A percentile compares a stretch with the other conserved stretches of the same genome.
Conservation (phyloP, 2,113 vertebrate species). For the Semicossyphus pulcher region DNA sequence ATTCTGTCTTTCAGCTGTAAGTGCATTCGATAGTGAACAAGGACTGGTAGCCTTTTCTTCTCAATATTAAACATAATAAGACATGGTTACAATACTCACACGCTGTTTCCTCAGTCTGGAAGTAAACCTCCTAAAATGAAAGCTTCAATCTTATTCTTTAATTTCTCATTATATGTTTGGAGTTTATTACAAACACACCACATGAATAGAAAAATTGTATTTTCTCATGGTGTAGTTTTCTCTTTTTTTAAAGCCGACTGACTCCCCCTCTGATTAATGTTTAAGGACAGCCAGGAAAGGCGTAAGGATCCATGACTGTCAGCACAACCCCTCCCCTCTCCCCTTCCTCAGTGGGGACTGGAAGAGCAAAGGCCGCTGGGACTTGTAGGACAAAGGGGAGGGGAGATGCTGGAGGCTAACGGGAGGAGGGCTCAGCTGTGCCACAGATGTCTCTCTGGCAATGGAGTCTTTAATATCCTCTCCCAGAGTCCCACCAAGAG, state of each 20-base stretch:
- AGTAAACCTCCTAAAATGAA: too few relatives aligned
- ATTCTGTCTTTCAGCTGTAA: too few relatives aligned
- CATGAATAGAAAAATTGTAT: too few relatives aligned
- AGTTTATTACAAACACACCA: too few relatives aligned
- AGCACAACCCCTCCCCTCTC: constrained; percentile 8
- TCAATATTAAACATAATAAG: too few relatives aligned
- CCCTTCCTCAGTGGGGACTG: constrained; percentile 17
- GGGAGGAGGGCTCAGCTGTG: constrained; percentile 45
- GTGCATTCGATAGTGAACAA: too few relatives aligned
- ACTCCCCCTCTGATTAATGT: background rate
- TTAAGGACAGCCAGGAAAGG: background rate
- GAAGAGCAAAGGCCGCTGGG: constrained; percentile 55
- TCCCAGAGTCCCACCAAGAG: constrained; percentile 25
- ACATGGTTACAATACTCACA: too few relatives aligned
- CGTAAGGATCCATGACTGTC: constrained; percentile 22
- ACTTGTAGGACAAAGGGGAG: constrained; percentile 50
- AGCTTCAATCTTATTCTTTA: too few relatives aligned
- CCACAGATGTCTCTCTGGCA: constrained; percentile 48
- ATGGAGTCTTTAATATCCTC: constrained; percentile 31
- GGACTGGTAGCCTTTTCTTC: too few relatives aligned
- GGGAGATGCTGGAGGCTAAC: constrained; percentile 40
- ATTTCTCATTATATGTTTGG: too few relatives aligned
- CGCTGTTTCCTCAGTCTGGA: too few relatives aligned
- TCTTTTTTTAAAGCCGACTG: background rate
- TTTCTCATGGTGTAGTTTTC: background rate